Percentiles rank a stretch among this genome's conserved stretches.
Evolutionary conservation across 92 coral and sea anemone genomes (phyloP).

Genomic region (Meandrina meandrites): DNA sequence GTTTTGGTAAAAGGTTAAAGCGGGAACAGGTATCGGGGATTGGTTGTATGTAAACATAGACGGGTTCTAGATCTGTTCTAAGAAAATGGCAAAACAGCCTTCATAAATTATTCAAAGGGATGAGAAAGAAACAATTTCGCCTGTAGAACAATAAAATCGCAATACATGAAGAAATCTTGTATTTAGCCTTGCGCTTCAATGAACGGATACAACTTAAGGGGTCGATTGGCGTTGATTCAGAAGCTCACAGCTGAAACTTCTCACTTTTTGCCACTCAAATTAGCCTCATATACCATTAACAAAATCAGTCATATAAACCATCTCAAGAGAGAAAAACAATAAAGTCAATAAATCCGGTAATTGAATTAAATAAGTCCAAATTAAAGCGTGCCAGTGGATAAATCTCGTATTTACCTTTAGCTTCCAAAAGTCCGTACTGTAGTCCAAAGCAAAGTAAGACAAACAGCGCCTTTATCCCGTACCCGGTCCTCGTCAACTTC

Average conservation of each 20-base stretch:
- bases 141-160: slow-evolving; percentile 15
- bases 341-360: slow-evolving; percentile 5
- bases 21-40: slow-evolving; percentile 13
- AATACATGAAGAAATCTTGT: slow-evolving; percentile 3
- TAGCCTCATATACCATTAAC: neutral
- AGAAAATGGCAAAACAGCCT: neutral
- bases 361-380: neutral
- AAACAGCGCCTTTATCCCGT: slow-evolving; percentile 22
- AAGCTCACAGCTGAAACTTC: neutral
- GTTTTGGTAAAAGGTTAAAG: neutral
- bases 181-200: slow-evolving; percentile 12
- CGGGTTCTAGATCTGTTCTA: slow-evolving; percentile 22
- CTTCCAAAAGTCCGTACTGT: slow-evolving; percentile 22
- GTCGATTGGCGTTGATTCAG: neutral
- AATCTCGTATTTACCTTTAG: slow-evolving; percentile 33
- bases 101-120: slow-evolving; percentile 28
- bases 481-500: slow-evolving; percentile 30
- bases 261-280: neutral
- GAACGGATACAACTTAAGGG: neutral
- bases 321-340: neutral
- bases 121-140: slow-evolving; percentile 8
- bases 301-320: neutral
- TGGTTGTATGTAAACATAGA: neutral
- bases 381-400: neutral
- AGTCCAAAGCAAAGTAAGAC: slow-evolving; percentile 20